Percentiles rank a stretch among this genome's conserved stretches.
Evolutionary conservation across 1,140 invertebrate species (phyloP).

Genomic region (Drosophila setifemur): DNA sequence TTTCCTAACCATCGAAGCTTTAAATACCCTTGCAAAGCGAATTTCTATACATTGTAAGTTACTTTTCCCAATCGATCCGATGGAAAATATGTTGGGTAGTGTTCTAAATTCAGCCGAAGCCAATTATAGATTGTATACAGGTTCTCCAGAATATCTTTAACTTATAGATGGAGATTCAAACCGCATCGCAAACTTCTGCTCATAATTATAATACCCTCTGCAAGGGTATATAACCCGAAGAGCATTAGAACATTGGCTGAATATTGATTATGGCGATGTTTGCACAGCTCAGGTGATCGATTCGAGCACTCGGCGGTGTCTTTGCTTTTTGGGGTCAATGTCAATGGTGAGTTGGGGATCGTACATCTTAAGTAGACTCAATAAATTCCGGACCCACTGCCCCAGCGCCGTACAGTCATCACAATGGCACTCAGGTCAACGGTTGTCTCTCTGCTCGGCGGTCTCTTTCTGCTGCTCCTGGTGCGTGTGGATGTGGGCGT

Average conservation of each 20-base stretch:
- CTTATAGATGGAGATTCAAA: no score
- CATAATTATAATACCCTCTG: no score
- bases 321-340: conserved; percentile 63
- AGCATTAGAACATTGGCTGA: conserved; percentile 63
- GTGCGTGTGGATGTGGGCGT: conserved; percentile 20
- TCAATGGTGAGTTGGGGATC: conserved; percentile 43
- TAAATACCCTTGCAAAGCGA: no score
- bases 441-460: conserved; percentile 18
- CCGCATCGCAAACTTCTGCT: no score
- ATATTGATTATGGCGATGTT: conserved; percentile 57
- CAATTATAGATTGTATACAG: no score
- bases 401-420: conserved; percentile 16
- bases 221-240: conserved; percentile 22
- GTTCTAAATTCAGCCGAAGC: no score
- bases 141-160: no score
- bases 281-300: conserved; percentile 16
- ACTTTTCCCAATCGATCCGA: no score
- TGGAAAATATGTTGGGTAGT: no score
- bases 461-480: conserved; percentile 24
- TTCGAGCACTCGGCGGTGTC: conserved; percentile 7
- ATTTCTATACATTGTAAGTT: no score
- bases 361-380: conserved; percentile 53
- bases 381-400: conserved; percentile 35
- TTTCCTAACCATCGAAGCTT: no score
- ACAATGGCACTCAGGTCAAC: conserved; percentile 52